Percentiles rank a stretch among this genome's conserved stretches.
These are phyloP conservation scores for Meteorus cinctellus DNA, from an alignment of 2,888 invertebrate genomes.

Conservation along the genomic window DNA sequence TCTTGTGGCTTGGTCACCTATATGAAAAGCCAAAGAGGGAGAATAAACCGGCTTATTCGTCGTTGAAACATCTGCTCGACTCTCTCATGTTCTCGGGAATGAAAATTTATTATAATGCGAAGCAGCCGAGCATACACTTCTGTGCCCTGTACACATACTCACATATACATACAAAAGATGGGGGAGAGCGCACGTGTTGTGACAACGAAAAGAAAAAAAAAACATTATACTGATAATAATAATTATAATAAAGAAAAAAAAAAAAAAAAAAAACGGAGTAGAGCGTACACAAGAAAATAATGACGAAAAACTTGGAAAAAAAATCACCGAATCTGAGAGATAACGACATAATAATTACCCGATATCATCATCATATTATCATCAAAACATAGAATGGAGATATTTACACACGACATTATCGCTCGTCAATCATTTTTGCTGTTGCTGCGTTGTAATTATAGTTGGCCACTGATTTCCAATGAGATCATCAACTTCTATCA, in stretches of 20 bases:
- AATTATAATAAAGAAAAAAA: background rate
- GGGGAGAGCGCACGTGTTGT: slow-evolving; percentile 49
- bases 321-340: slow-evolving; percentile 34
- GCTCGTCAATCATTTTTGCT: too few species aligned
- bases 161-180: slow-evolving; percentile 43
- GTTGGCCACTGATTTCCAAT: too few species aligned
- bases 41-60: slow-evolving; percentile 14
- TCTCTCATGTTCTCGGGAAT: slow-evolving; percentile 48
- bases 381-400: too few species aligned
- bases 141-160: slow-evolving; percentile 43
- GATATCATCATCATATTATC: background rate
- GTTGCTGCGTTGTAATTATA: too few species aligned
- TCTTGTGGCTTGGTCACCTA: slow-evolving; percentile 1
- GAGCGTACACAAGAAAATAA: background rate
- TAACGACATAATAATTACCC: slow-evolving; percentile 6
- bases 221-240: slow-evolving; percentile 18
- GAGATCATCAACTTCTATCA: too few species aligned
- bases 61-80: slow-evolving; percentile 43
- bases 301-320: slow-evolving; percentile 1
- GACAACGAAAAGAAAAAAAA: slow-evolving; percentile 30
- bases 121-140: slow-evolving; percentile 44
- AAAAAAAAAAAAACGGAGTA: background rate
- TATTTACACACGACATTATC: too few species aligned
- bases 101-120: slow-evolving; percentile 55
- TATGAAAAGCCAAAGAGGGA: background rate